Percentiles rank a stretch among this genome's conserved stretches.
Evolutionary conservation across 1,140 invertebrate genomes (phyloP).

Genomic region (Mamestra configurata): DNA sequence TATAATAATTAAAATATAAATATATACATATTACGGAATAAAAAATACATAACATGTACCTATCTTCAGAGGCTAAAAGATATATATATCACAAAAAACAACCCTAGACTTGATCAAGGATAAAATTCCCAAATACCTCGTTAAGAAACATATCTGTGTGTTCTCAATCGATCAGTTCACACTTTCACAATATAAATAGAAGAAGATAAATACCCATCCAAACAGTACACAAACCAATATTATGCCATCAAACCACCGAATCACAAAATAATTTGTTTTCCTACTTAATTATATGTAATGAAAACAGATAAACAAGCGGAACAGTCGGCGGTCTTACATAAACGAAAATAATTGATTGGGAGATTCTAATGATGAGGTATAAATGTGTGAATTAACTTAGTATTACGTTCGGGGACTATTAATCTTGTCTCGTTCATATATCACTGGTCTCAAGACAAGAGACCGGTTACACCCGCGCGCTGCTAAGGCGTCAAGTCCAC

Average conservation of each 20-base stretch:
- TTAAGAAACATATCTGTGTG: neutral
- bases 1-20: too few species aligned
- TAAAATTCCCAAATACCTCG: too few species aligned
- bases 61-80: too few species aligned
- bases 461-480: slow-evolving; percentile 7
- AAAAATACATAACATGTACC: too few species aligned
- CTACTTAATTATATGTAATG: slow-evolving; percentile 38
- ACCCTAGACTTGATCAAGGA: too few species aligned
- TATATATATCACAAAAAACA: too few species aligned
- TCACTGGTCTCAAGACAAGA: neutral
- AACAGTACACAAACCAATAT: slow-evolving; percentile 9
- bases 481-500: too few species aligned
- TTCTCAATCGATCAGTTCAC: neutral
- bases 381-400: slow-evolving; percentile 50
- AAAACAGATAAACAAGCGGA: slow-evolving; percentile 28
- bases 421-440: slow-evolving; percentile 36
- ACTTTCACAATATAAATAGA: neutral
- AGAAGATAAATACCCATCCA: neutral
- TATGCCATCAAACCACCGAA: slow-evolving; percentile 34
- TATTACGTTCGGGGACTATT: slow-evolving; percentile 32
- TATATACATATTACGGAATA: too few species aligned
- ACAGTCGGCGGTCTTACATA: slow-evolving; percentile 6
- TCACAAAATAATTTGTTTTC: slow-evolving; percentile 29
- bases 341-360: slow-evolving; percentile 27
- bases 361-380: slow-evolving; percentile 40